Evolutionary conservation across 2,797 vertebrate species (phyloP), one percentile per base, ranked within the genome.

Genomic region (Threskiornis aethiopicus): DNA sequence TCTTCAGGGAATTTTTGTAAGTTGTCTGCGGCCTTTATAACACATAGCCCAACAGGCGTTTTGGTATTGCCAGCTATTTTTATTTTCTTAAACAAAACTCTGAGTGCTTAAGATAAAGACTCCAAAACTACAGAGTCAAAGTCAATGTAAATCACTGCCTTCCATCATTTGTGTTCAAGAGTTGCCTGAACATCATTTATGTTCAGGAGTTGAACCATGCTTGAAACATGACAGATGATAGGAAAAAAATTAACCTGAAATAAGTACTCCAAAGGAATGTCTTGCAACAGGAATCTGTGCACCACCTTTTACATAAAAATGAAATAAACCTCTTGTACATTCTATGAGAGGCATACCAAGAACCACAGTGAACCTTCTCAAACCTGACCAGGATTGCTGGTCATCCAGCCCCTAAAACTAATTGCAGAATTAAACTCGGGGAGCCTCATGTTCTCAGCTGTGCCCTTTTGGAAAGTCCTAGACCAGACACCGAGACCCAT

Each of bases 1-100:
- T 82, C 54, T 87, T 83, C 57, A 81, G n/a, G 61, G 49, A 88
- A 58, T 55, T 83, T 93, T 78, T 96, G 11, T 52, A 96, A 95
- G 25, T 84, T 42, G 66, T 79, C 39, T 61, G 41, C 35, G 66
- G 66, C 57, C 31, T 64, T 66, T 67, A 25, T 73, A 77, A 58
- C 92, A 91, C 64, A 42, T 54, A 44, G 54, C 70, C 59, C 54
- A 91, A 73, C 33, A 46, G 11, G 13, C 37, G 37, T 90, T 95
- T 93, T 93, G 94, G 52, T 71, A 95, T 47, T 58, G 55, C 10
- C n/a, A 87, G 12, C 28, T 89, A 75, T 73, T 95, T 93, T 20
- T 37, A 66, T 61, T 93, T 97, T 77, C 71, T 84, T 96, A 86
- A 94, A 59, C 4, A 29, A 39, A 78, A 55, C 39, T 82, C 59